A percentile compares a stretch with the other conserved stretches of the same genome.
Conservation (phyloP, 2,113 vertebrate genomes). For the Urocynchramus pylzowi region DNA sequence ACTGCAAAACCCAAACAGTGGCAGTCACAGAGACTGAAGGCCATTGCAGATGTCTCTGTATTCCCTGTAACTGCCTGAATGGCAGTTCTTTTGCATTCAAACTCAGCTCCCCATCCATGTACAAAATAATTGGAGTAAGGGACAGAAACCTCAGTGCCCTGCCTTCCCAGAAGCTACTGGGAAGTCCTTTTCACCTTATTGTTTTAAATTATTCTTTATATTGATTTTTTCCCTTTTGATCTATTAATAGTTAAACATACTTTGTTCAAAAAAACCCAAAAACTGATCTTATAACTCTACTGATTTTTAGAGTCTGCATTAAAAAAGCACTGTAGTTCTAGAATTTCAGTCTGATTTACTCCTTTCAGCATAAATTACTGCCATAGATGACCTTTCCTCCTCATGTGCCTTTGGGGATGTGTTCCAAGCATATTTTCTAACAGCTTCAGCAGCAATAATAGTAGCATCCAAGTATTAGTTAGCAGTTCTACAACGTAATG, state of each 20-base stretch:
- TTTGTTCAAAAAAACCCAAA: neutral
- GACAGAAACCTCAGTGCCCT: neutral
- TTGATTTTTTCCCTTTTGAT: neutral
- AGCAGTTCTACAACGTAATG: constrained; percentile 2
- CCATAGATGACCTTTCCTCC: constrained; percentile 2
- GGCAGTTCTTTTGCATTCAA: neutral
- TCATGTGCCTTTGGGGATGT: constrained; percentile 3
- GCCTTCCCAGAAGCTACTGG: neutral
- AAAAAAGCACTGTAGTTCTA: neutral
- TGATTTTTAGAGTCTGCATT: neutral
- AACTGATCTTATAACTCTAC: neutral
- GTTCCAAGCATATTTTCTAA: constrained; percentile 34
- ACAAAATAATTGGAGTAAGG: neutral
- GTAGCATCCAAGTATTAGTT: constrained; percentile 18
- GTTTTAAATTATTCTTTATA: neutral
- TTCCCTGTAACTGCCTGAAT: neutral
- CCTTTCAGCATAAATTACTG: neutral
- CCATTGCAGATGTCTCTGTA: neutral
- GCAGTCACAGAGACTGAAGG: neutral
- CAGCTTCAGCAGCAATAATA: constrained; percentile 1
- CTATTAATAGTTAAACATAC: neutral
- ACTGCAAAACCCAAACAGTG: neutral
- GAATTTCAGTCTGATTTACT: constrained; percentile 23
- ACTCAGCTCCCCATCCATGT: neutral
- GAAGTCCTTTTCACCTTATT: neutral